phyloP scores from a whole-genome alignment of 2,797 vertebrate genomes.

The Streptopelia turtur region DNA sequence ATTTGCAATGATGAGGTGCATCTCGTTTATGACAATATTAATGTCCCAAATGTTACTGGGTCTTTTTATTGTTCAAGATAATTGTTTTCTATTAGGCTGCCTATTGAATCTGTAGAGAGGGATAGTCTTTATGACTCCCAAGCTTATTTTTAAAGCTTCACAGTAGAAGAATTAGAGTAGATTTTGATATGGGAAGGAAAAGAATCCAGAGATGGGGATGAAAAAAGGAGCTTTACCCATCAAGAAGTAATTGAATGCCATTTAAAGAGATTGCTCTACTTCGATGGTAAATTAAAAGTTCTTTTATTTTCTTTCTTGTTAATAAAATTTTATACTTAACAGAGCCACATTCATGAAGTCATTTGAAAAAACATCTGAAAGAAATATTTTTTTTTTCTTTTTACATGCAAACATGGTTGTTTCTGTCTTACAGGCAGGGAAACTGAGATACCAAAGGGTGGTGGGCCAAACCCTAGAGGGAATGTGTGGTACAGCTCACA shows the following conservation, averaged over 20 bases:
- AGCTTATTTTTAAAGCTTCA: slow-evolving; percentile 70
- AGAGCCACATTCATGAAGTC: neutral
- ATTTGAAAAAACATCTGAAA: neutral
- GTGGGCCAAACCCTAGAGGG: neutral
- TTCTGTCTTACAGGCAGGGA: neutral
- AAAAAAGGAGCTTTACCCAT: slow-evolving; percentile 23
- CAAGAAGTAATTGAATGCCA: slow-evolving; percentile 23
- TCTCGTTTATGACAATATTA: slow-evolving; percentile 79
- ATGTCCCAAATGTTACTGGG: slow-evolving; percentile 65
- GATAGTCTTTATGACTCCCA: slow-evolving; percentile 76
- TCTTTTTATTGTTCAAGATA: slow-evolving; percentile 77
- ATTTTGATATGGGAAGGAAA: slow-evolving; percentile 48
- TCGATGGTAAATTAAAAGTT: slow-evolving; percentile 47
- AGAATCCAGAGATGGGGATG: neutral
- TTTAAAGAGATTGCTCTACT: slow-evolving; percentile 35
- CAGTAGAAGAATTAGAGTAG: slow-evolving; percentile 52
- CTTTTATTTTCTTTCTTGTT: neutral
- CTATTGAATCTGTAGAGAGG: slow-evolving; percentile 71
- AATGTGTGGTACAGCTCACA: neutral
- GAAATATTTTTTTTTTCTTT: neutral
- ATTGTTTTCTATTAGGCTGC: slow-evolving; percentile 79
- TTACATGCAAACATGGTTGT: neutral
- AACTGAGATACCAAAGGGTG: neutral
- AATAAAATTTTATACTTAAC: slow-evolving; percentile 34
- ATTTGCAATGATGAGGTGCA: slow-evolving; percentile 58